phyloP scores from a whole-genome alignment of 2,113 vertebrate species.

The Solenodon paradoxus region DNA sequence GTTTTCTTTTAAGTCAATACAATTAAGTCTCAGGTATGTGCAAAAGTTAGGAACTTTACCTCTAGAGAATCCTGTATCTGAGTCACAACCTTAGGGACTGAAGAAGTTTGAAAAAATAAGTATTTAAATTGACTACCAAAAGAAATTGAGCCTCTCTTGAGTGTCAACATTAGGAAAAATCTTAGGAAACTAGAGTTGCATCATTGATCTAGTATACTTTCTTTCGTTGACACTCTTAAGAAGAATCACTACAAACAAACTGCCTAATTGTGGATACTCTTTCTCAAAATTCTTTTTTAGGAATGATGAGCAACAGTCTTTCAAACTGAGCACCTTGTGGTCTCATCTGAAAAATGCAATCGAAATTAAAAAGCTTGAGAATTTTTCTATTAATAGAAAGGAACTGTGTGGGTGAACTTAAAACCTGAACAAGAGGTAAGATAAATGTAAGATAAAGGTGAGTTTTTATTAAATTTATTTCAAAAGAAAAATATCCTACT shows the following conservation, averaged over 20 bases:
- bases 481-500: neutral
- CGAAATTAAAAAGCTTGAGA: neutral
- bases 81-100: neutral
- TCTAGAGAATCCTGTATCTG: neutral
- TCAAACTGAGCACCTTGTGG: neutral
- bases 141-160: neutral
- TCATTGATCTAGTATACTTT: neutral
- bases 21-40: neutral
- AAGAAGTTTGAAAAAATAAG: constrained; percentile 4
- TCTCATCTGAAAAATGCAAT: constrained; percentile 22
- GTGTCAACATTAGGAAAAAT: neutral
- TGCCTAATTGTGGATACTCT: neutral
- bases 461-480: neutral
- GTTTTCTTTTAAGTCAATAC: neutral
- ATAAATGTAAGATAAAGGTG: neutral
- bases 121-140: neutral
- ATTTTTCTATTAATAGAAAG: neutral
- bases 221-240: neutral
- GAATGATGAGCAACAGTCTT: neutral
- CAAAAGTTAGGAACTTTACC: neutral
- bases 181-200: neutral
- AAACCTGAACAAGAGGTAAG: constrained; percentile 4
- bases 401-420: neutral
- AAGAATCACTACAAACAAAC: neutral
- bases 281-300: neutral